These are phyloP conservation scores for Pygoscelis antarcticus DNA, from an alignment of 2,113 vertebrate species.

Conservation along the genomic window DNA sequence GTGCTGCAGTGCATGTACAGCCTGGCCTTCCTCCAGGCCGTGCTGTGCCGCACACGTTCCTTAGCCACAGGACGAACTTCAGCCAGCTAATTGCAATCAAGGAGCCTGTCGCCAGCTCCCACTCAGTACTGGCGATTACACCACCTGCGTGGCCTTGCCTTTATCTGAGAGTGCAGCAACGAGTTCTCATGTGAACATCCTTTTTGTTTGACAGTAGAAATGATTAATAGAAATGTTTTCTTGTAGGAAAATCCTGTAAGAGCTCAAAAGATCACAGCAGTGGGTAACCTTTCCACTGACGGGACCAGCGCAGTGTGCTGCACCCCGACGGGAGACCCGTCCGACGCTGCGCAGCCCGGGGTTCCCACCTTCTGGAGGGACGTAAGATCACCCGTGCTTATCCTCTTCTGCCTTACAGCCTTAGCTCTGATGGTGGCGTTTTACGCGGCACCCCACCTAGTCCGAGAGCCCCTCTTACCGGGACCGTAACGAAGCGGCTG, in stretches of 20 bases:
- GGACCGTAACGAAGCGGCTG: rapidly evolving
- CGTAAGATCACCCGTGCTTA: neutral
- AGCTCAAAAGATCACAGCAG: rapidly evolving
- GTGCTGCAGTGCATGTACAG: neutral
- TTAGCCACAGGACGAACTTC: neutral
- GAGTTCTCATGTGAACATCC: neutral
- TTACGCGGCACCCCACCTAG: rapidly evolving
- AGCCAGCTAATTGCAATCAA: rapidly evolving
- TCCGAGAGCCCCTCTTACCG: rapidly evolving
- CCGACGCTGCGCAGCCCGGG: too few species aligned
- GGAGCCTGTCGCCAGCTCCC: neutral
- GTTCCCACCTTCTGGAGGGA: neutral
- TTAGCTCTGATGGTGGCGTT: rapidly evolving
- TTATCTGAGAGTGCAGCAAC: neutral
- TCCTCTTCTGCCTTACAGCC: neutral
- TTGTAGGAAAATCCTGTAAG: neutral
- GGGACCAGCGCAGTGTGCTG: rapidly evolving
- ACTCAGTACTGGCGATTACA: neutral
- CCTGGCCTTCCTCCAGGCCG: neutral
- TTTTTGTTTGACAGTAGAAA: neutral
- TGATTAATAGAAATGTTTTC: neutral
- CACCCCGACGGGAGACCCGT: rapidly evolving
- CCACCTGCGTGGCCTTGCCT: neutral
- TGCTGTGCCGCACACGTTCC: neutral
- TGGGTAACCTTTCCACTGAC: neutral